Evolutionary conservation across 2,888 invertebrate species (phyloP).

Genomic region (Halictus quadricinctus): DNA sequence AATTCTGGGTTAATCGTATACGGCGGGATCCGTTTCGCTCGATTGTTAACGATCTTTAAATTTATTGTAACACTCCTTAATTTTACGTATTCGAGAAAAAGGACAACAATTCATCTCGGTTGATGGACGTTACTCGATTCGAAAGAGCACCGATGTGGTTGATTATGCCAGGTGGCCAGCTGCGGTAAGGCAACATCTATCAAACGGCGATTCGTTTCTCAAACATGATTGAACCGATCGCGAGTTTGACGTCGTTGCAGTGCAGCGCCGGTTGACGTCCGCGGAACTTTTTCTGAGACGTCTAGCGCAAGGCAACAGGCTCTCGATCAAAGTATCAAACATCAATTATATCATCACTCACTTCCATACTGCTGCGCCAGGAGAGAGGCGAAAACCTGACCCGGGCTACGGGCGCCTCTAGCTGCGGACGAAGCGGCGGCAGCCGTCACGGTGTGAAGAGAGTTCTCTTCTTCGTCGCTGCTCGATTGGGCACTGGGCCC

Average conservation of each 20-base stretch:
- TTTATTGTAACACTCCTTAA: neutral
- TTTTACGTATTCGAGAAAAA: neutral
- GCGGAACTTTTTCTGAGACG: slow-evolving; percentile 30
- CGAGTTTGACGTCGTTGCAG: neutral
- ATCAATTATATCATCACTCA: slow-evolving; percentile 63
- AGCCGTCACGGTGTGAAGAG: slow-evolving; percentile 73
- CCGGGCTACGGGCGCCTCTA: slow-evolving; percentile 75
- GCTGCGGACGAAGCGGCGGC: slow-evolving; percentile 64
- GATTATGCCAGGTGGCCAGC: neutral
- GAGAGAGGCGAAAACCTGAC: slow-evolving; percentile 75
- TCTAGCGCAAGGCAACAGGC: slow-evolving; percentile 18
- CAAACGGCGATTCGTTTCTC: slow-evolving; percentile 28
- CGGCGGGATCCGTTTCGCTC: no score
- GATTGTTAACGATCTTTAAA: neutral
- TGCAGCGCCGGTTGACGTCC: neutral
- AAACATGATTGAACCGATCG: slow-evolving; percentile 12
- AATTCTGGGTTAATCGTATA: neutral
- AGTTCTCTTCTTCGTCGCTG: slow-evolving; percentile 77
- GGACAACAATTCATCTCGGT: neutral
- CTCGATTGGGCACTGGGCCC: slow-evolving; percentile 83
- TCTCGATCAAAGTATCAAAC: slow-evolving; percentile 52
- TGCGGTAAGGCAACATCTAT: neutral
- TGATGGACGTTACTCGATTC: neutral
- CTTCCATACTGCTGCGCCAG: slow-evolving; percentile 76
- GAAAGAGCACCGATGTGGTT: neutral